Evolutionary conservation across 2,888 invertebrate genomes (phyloP).

Genomic region (Platerodrilus igneus): DNA sequence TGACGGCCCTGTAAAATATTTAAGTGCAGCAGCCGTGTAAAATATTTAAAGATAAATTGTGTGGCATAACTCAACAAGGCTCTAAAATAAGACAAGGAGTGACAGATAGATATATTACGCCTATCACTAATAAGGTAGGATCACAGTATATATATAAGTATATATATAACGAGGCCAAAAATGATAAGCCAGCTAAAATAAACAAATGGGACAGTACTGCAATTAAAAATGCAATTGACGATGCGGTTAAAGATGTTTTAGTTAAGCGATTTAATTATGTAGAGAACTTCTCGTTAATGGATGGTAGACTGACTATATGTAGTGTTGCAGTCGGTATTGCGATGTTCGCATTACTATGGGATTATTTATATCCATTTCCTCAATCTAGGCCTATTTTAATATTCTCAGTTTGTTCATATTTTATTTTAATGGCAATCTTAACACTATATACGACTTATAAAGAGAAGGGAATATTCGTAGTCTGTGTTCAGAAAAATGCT

Average conservation of each 20-base stretch:
- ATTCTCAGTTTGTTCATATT: conserved; percentile 72
- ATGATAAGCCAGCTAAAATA: conserved; percentile 71
- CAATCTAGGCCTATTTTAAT: conserved; percentile 61
- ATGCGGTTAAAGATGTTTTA: conserved; percentile 95
- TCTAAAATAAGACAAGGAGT: too few relatives aligned
- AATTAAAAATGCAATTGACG: conserved; percentile 96
- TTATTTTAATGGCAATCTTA: conserved; percentile 86
- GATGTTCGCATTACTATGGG: conserved; percentile 90
- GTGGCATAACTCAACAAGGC: too few relatives aligned
- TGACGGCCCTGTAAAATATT: too few relatives aligned
- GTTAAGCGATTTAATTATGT: conserved; percentile 81
- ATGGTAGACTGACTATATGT: conserved; percentile 86
- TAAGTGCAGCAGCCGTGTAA: too few relatives aligned
- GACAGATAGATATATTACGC: too few relatives aligned
- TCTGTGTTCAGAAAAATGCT: conserved; percentile 78
- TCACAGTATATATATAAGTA: too few relatives aligned
- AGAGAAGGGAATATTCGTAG: conserved; percentile 95
- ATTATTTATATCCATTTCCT: conserved; percentile 94
- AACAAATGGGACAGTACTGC: conserved; percentile 99
- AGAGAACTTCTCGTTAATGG: conserved; percentile 87
- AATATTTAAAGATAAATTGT: too few relatives aligned
- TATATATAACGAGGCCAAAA: too few relatives aligned
- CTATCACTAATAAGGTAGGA: too few relatives aligned
- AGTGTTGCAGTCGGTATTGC: conserved; percentile 90
- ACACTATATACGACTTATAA: conserved; percentile 90